A percentile compares a stretch with the other conserved stretches of the same genome.
Evolutionary conservation across 1,140 invertebrate genomes (phyloP).

Genomic region (Ostrea edulis): DNA sequence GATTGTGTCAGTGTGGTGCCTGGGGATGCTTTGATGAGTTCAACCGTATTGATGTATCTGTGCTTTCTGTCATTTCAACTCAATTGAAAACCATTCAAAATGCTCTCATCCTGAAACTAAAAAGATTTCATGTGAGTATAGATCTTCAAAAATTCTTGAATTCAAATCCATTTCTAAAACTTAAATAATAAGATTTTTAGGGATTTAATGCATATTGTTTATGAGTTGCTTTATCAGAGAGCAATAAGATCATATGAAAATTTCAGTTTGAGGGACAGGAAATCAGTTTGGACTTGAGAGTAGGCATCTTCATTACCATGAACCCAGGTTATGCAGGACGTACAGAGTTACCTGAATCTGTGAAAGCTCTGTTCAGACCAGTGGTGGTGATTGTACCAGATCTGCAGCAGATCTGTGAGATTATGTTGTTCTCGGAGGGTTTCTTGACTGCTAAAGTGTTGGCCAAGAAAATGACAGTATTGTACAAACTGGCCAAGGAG

Average conservation of each 20-base stretch:
- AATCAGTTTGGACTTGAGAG: slow-evolving; percentile 89
- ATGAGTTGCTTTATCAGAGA: background rate
- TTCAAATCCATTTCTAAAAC: background rate
- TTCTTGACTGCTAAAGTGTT: slow-evolving; percentile 91
- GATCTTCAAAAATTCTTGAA: slow-evolving; percentile 3
- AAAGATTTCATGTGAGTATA: slow-evolving; percentile 85
- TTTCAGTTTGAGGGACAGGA: slow-evolving; percentile 90
- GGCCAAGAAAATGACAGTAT: slow-evolving; percentile 95
- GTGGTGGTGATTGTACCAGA: slow-evolving; percentile 94
- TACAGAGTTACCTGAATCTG: slow-evolving; percentile 93
- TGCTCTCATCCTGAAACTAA: slow-evolving; percentile 87
- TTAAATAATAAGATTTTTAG: background rate
- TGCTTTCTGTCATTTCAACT: slow-evolving; percentile 93
- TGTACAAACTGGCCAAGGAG: slow-evolving; percentile 91
- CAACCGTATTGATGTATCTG: slow-evolving; percentile 93
- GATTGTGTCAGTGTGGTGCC: slow-evolving; percentile 88
- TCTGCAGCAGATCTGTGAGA: slow-evolving; percentile 93
- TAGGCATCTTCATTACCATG: slow-evolving; percentile 96
- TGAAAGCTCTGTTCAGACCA: slow-evolving; percentile 90
- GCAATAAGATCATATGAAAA: background rate
- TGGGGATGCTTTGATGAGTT: slow-evolving; percentile 92
- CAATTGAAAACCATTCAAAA: slow-evolving; percentile 93
- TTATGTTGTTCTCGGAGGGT: slow-evolving; percentile 94
- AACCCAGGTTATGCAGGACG: slow-evolving; percentile 94
- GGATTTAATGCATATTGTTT: background rate